These are phyloP conservation scores for Odocoileus virginianus DNA, from an alignment of 2,113 vertebrate genomes.

Conservation along the genomic window DNA sequence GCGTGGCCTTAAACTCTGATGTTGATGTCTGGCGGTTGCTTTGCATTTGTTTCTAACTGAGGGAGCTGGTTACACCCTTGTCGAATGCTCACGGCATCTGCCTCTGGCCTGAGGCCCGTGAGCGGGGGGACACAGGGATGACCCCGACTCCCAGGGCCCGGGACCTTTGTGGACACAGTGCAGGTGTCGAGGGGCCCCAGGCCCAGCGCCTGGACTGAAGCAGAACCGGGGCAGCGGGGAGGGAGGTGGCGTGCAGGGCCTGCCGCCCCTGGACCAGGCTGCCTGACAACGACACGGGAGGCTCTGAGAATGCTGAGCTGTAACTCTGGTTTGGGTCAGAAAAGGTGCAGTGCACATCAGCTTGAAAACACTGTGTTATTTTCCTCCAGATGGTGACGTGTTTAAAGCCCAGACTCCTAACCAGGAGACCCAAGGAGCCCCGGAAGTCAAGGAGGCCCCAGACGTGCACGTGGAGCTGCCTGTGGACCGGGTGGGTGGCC, in stretches of 20 bases:
- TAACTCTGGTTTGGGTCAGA: not conserved
- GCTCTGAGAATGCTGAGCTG: not conserved
- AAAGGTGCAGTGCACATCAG: not conserved
- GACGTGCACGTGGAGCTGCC: conserved; percentile 37
- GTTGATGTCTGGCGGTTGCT: not conserved
- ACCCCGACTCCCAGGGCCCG: fast-evolving
- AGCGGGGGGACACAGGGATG: not conserved
- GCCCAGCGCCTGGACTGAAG: not conserved
- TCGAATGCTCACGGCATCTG: fast-evolving
- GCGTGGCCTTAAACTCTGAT: not conserved
- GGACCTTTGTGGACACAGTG: fast-evolving
- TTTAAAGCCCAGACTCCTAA: not conserved
- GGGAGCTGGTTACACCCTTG: fast-evolving
- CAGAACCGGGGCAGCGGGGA: fast-evolving
- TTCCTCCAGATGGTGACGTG: conserved; percentile 27
- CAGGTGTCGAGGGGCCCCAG: not conserved
- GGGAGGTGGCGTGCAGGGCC: not conserved
- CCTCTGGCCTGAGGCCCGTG: not conserved
- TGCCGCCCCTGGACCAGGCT: fast-evolving
- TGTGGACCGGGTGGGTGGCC: conserved; percentile 30
- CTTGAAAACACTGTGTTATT: not conserved
- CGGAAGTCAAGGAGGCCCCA: conserved; percentile 35
- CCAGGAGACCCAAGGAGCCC: conserved; percentile 26
- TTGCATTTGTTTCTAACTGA: not conserved
- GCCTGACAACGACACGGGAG: fast-evolving